Evolutionary conservation across 2,888 invertebrate species (phyloP).

Genomic region (Clistopyga incitator): DNA sequence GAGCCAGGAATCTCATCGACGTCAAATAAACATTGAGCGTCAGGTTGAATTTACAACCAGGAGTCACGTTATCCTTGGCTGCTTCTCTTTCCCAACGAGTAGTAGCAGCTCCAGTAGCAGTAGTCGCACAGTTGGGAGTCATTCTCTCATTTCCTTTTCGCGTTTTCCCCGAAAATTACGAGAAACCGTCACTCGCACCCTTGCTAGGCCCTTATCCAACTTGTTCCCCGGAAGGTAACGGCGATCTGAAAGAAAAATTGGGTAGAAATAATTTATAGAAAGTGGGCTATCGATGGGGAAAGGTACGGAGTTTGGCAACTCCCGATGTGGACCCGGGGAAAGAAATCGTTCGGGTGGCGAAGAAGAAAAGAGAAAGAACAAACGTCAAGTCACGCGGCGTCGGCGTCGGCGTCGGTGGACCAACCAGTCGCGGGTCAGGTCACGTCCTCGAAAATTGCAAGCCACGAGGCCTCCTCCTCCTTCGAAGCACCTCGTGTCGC

Average conservation of each 20-base stretch:
- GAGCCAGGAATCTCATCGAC: constrained; percentile 62
- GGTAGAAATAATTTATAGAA: constrained; percentile 5
- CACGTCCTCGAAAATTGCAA: constrained; percentile 79
- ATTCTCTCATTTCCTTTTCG: constrained; percentile 28
- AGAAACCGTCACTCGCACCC: constrained; percentile 15
- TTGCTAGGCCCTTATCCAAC: not conserved
- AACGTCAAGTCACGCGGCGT: constrained; percentile 37
- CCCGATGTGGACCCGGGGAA: not conserved
- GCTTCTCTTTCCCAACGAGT: not conserved
- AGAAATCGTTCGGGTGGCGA: not conserved
- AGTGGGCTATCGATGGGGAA: not conserved
- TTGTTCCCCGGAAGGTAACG: not conserved
- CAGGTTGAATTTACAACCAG: constrained; percentile 66
- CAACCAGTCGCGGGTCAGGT: constrained; percentile 65
- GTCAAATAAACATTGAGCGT: constrained; percentile 67
- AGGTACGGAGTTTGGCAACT: not conserved
- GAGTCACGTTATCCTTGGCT: constrained; percentile 57
- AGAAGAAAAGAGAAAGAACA: constrained; percentile 32
- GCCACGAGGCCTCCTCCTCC: constrained; percentile 62
- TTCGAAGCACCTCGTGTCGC: constrained; percentile 71
- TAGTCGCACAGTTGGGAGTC: constrained; percentile 5
- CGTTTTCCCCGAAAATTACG: constrained; percentile 35
- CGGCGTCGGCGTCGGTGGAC: not conserved
- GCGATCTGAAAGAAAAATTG: constrained; percentile 4
- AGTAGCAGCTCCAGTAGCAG: not conserved